Percentiles rank a stretch among this genome's conserved stretches.
Conservation (phyloP, 1,140 invertebrate genomes). For the Drosophila persimilis region DNA sequence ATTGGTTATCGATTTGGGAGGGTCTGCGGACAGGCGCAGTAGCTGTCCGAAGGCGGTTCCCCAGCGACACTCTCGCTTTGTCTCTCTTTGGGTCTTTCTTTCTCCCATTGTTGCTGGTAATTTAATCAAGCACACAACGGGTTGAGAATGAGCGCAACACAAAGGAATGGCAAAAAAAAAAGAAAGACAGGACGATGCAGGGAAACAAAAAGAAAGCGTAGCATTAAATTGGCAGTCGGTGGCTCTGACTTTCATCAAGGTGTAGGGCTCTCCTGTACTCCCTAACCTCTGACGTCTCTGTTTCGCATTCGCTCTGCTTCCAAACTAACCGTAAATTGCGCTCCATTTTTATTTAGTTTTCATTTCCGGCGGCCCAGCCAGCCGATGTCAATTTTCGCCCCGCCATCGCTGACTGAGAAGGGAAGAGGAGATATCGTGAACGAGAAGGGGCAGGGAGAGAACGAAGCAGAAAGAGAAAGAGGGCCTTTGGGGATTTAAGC, state of each 20-base stretch:
- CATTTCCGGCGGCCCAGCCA: constrained; percentile 42
- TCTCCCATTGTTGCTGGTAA: constrained; percentile 6
- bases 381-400: constrained; percentile 60
- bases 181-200: neutral
- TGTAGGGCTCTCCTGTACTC: neutral
- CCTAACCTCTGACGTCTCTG: neutral
- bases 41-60: constrained; percentile 32
- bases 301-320: too few species aligned
- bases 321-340: constrained; percentile 54
- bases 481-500: too few species aligned
- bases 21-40: constrained; percentile 62
- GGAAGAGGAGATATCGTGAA: neutral
- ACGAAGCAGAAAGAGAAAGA: too few species aligned
- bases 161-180: constrained; percentile 7
- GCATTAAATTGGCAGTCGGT: constrained; percentile 69
- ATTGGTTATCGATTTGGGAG: constrained; percentile 46
- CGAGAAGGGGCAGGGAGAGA: neutral
- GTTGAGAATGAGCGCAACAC: neutral
- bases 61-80: neutral
- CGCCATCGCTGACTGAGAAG: neutral
- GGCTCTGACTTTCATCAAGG: constrained; percentile 1
- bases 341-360: constrained; percentile 73
- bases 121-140: constrained; percentile 33
- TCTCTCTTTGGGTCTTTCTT: neutral
- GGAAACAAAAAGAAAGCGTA: constrained; percentile 39